Conservation (phyloP, 2,113 vertebrate species). For the Amazona vittata region DNA sequence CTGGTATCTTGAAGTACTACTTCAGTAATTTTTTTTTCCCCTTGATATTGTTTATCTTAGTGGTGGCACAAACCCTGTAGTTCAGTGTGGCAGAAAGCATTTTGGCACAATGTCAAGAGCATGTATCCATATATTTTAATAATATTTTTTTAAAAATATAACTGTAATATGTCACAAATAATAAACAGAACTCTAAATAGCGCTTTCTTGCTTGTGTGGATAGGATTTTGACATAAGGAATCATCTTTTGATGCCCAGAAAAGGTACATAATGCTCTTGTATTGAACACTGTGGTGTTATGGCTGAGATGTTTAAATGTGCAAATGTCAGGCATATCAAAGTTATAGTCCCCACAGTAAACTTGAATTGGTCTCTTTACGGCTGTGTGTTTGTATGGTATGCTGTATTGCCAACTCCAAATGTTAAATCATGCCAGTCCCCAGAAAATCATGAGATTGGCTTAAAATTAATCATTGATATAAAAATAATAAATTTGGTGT, state of each 20-base stretch:
- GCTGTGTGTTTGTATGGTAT: neutral
- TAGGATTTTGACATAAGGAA: neutral
- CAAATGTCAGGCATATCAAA: neutral
- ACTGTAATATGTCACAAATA: neutral
- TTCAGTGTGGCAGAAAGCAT: neutral
- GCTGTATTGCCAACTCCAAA: neutral
- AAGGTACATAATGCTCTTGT: neutral
- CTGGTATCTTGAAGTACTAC: neutral
- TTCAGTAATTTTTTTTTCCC: neutral
- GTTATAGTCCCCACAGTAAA: neutral
- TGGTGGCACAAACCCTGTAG: neutral
- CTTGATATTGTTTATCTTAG: neutral
- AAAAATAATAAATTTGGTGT: neutral
- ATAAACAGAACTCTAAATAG: neutral
- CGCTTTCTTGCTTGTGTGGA: neutral
- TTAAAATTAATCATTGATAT: neutral
- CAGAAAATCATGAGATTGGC: neutral
- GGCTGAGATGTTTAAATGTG: neutral
- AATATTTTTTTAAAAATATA: neutral
- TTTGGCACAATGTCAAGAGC: neutral
- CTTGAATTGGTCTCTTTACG: neutral
- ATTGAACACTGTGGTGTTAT: neutral
- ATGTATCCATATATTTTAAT: neutral
- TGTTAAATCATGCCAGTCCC: neutral
- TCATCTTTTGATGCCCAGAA: neutral